A percentile compares a stretch with the other conserved stretches of the same genome.
phyloP scores from a whole-genome alignment of 2,888 invertebrate genomes.

The Hirtodrosophila confusa region DNA sequence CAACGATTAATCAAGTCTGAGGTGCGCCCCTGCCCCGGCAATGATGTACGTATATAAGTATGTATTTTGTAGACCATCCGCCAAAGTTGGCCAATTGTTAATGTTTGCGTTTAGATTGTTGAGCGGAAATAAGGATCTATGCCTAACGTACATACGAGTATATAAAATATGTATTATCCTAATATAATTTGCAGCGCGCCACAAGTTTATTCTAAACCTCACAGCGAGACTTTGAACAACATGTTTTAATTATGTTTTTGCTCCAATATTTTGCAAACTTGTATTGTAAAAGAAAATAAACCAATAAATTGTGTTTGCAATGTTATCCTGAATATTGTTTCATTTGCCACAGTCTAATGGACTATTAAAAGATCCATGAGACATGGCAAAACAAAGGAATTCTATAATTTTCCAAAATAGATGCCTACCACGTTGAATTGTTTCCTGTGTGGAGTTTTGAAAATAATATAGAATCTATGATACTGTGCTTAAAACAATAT shows the following conservation, averaged over 20 bases:
- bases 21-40: slow-evolving; percentile 14
- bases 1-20: slow-evolving; percentile 46
- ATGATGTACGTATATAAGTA: slow-evolving; percentile 34
- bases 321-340: slow-evolving; percentile 23
- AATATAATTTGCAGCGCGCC: slow-evolving; percentile 17
- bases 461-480: too few relatives aligned
- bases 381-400: too few relatives aligned
- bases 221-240: slow-evolving; percentile 4
- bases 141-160: slow-evolving; percentile 2
- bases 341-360: background rate
- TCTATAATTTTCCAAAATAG: too few relatives aligned
- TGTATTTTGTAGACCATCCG: slow-evolving; percentile 19
- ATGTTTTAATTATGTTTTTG: slow-evolving; percentile 24
- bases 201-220: slow-evolving; percentile 17
- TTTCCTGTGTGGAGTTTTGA: too few relatives aligned
- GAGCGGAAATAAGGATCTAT: slow-evolving; percentile 16
- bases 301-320: slow-evolving; percentile 41
- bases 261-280: slow-evolving; percentile 28
- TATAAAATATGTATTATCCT: slow-evolving; percentile 40
- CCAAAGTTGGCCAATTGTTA: slow-evolving; percentile 26
- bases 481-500: too few relatives aligned
- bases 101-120: slow-evolving; percentile 29
- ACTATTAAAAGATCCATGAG: too few relatives aligned
- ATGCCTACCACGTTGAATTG: too few relatives aligned
- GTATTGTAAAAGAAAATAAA: slow-evolving; percentile 33